Base-by-base conservation (phyloP, 2,797 vertebrate species). In the Pygocentrus nattereri region DNA sequence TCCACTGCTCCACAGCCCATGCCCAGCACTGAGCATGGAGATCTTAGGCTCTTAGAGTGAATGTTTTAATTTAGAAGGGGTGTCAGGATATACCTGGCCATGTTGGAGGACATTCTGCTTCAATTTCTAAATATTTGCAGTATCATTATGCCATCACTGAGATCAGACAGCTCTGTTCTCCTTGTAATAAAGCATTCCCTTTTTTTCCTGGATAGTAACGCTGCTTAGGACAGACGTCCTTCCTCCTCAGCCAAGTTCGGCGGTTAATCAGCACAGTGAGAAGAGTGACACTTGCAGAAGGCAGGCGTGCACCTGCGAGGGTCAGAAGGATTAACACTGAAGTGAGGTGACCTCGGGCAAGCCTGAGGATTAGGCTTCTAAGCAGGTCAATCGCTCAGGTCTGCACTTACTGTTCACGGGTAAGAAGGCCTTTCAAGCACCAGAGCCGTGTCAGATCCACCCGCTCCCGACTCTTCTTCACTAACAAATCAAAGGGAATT, bases 331-430 rank as follows among this genome's bases (percentile, higher is more conserved):
- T 94, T 93, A 94, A 0, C 0, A 38, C 77, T 44, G 44, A 23
- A 76, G 87, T 87, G 73, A 86, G 89, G 85, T 67, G 49, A 92
- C 87, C 92, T 88, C 85, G 87, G 79, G 78, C 82, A 81, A 88
- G 65, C 74, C 80, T 75, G 59, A 0, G 89, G 95, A 94, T 95
- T 95, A 95, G 79, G 82, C 59, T 76, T 78, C 82, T 93, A 94
- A 94, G 90, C 92, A 85, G 94, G 92, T 94, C 92, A 92, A 87
- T 89, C 73, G n/a, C 71, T 41, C 86, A 76, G 13, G 82, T 87
- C 88, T 89, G 86, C 86, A 83, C 27, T 58, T 74, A 77, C 62
- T 79, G 70, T 89, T 85, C 87, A 85, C 76, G 54, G n/a, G 78
- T 44, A 80, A 71, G 71, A 86, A 71, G 86, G 84, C 81, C 82